Conservation (phyloP, 2,888 invertebrate species). For the Dilophus febrilis region DNA sequence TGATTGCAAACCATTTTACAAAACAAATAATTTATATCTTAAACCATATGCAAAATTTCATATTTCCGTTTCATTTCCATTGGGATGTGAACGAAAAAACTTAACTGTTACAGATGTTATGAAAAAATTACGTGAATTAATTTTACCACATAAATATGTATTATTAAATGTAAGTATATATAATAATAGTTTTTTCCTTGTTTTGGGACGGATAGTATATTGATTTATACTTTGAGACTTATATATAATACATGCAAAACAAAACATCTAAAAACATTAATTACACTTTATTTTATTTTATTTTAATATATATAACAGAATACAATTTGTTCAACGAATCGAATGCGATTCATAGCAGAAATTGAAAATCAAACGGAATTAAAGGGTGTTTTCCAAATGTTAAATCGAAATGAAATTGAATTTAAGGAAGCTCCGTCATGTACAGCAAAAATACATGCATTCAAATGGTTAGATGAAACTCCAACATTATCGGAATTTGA, state of each 20-base stretch:
- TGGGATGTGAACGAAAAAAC: slow-evolving; percentile 64
- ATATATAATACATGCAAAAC: no score
- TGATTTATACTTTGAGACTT: no score
- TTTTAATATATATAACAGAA: no score
- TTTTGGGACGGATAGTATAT: no score
- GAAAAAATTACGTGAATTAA: slow-evolving; percentile 77
- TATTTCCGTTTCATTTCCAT: slow-evolving; percentile 82
- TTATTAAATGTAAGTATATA: slow-evolving; percentile 51
- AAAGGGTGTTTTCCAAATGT: slow-evolving; percentile 45
- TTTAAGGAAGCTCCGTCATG: slow-evolving; percentile 76
- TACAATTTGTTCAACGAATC: slow-evolving; percentile 73
- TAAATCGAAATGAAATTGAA: slow-evolving; percentile 69
- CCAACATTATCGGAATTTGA: slow-evolving; percentile 97
- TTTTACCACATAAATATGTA: slow-evolving; percentile 73
- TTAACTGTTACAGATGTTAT: slow-evolving; percentile 95
- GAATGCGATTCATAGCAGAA: slow-evolving; percentile 84
- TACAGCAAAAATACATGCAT: slow-evolving; percentile 61
- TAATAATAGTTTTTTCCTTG: slow-evolving; percentile 34
- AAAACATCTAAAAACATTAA: no score
- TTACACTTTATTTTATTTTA: no score
- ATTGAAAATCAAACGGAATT: slow-evolving; percentile 54
- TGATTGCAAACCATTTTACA: slow-evolving; percentile 50
- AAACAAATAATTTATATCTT: slow-evolving; percentile 72
- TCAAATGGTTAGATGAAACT: slow-evolving; percentile 67
- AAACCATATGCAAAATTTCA: slow-evolving; percentile 81